These are phyloP conservation scores for Archips xylosteana DNA, from an alignment of 2,888 invertebrate genomes.

Conservation along the genomic window DNA sequence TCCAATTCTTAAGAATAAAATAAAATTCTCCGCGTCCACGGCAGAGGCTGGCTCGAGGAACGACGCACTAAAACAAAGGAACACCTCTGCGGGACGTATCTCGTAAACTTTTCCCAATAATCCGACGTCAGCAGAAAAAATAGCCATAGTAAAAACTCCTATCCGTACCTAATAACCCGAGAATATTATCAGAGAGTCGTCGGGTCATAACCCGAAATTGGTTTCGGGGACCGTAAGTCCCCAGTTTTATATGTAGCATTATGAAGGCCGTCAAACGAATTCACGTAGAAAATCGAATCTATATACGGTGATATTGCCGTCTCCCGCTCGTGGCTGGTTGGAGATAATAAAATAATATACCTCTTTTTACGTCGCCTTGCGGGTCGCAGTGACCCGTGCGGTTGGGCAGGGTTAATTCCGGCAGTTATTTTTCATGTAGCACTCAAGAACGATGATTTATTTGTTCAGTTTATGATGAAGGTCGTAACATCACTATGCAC, in stretches of 20 bases:
- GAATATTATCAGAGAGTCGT: slow-evolving; percentile 86
- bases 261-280: slow-evolving; percentile 87
- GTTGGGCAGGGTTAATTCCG: slow-evolving; percentile 38
- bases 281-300: slow-evolving; percentile 87
- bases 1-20: slow-evolving; percentile 63
- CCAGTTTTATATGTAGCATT: slow-evolving; percentile 86
- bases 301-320: slow-evolving; percentile 84
- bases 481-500: not conserved
- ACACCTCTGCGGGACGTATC: slow-evolving; percentile 50
- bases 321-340: slow-evolving; percentile 77
- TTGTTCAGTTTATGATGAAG: not conserved
- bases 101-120: slow-evolving; percentile 83
- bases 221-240: slow-evolving; percentile 86
- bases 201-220: slow-evolving; percentile 86
- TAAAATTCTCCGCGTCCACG: slow-evolving; percentile 54
- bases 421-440: slow-evolving; percentile 36
- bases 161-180: slow-evolving; percentile 86
- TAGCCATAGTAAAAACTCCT: slow-evolving; percentile 86
- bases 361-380: slow-evolving; percentile 73
- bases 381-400: slow-evolving; percentile 56
- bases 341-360: slow-evolving; percentile 85
- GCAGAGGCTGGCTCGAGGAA: slow-evolving; percentile 53
- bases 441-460: slow-evolving; percentile 23
- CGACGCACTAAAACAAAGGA: slow-evolving; percentile 56
- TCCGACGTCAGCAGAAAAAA: slow-evolving; percentile 83